phyloP scores from a whole-genome alignment of 2,797 vertebrate species.

The Anas acuta region DNA sequence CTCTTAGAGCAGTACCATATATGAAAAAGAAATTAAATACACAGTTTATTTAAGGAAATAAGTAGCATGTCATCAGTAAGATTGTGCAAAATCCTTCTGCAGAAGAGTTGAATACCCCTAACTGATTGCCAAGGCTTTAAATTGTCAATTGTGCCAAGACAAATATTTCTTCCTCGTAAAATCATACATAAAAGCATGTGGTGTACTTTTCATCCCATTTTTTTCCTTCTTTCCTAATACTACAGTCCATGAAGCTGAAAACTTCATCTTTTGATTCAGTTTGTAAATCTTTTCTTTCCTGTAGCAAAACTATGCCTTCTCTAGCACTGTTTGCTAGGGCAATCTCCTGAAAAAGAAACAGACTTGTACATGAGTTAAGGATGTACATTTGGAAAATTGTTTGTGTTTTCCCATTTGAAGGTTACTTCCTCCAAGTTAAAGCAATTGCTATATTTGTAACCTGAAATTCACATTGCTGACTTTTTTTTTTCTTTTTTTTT shows the following conservation, averaged over 20 bases:
- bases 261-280: not conserved
- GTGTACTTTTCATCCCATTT: not conserved
- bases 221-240: not conserved
- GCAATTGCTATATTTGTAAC: not conserved
- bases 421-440: not conserved
- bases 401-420: conserved; percentile 2
- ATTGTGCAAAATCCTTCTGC: not conserved
- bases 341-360: conserved; percentile 3
- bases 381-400: not conserved
- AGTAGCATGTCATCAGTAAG: not conserved
- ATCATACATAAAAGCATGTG: not conserved
- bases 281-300: not conserved
- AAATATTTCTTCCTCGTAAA: not conserved
- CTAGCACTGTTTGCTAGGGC: not conserved
- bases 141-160: not conserved
- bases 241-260: not conserved
- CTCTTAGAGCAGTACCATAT: not conserved
- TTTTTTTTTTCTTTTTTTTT: not conserved
- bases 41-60: not conserved
- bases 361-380: not conserved
- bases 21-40: not conserved
- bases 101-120: not conserved
- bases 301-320: not conserved
- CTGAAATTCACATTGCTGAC: not conserved
- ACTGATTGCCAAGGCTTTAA: not conserved